These are phyloP conservation scores for chimpanzee (Pan troglodytes) DNA, from an alignment of 2,113 vertebrate species.

Conservation along the genomic window NHGRI_mPanTro3-v2.1_pri NC_072401.2:186086501-186087000, in stretches of 20 bases:
- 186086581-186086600: neutral
- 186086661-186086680: neutral
- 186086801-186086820: no score
- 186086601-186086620: neutral
- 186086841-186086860: no score
- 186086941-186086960: no score
- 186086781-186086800: no score
- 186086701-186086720: neutral
- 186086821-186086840: no score
- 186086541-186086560: neutral
- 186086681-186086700: neutral
- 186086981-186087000: no score
- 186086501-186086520: neutral
- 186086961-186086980: no score
- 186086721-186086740: neutral
- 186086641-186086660: neutral
- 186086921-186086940: no score
- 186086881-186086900: no score
- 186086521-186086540: neutral
- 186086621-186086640: neutral
- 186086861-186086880: no score
- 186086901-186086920: no score
- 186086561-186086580: accelerated
- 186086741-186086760: neutral
- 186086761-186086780: no score